A percentile compares a stretch with the other conserved stretches of the same genome.
Conservation (phyloP, 1,140 invertebrate species). For the Tribolium castaneum region DNA sequence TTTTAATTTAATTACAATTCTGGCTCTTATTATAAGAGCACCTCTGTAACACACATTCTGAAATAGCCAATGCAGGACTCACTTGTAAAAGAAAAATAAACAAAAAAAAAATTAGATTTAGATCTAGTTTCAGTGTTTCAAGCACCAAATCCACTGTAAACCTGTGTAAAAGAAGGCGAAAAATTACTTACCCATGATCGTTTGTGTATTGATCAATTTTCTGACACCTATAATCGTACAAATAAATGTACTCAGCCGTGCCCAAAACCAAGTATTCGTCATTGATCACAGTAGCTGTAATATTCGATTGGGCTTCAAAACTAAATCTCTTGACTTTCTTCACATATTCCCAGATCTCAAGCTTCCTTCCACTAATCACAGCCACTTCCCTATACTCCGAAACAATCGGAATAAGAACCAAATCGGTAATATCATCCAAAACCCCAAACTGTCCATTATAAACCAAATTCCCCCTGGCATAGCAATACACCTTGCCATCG, state of each 20-base stretch:
- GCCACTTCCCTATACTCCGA: neutral
- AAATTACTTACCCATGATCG: conserved; percentile 9
- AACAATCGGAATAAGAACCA: neutral
- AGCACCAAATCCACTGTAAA: too few relatives aligned
- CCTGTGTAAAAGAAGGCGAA: neutral
- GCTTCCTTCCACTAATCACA: neutral
- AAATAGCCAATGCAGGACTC: too few relatives aligned
- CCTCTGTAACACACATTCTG: too few relatives aligned
- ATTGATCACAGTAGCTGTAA: neutral
- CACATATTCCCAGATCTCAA: neutral
- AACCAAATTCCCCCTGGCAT: neutral
- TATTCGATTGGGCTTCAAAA: neutral
- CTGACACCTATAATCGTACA: neutral
- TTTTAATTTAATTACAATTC: too few relatives aligned
- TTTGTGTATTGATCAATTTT: neutral
- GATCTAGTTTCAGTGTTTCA: too few relatives aligned
- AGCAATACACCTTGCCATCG: neutral
- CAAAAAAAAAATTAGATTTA: too few relatives aligned
- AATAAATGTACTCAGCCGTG: conserved; percentile 22
- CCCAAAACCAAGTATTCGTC: conserved; percentile 5
- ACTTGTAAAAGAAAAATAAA: too few relatives aligned
- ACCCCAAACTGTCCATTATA: conserved; percentile 8
- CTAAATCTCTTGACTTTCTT: neutral
- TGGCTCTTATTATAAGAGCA: too few relatives aligned
- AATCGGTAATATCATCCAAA: neutral